Percentiles rank a stretch among this genome's conserved stretches.
Evolutionary conservation across 2,113 vertebrate species (phyloP).

Genomic region (Mirounga angustirostris): DNA sequence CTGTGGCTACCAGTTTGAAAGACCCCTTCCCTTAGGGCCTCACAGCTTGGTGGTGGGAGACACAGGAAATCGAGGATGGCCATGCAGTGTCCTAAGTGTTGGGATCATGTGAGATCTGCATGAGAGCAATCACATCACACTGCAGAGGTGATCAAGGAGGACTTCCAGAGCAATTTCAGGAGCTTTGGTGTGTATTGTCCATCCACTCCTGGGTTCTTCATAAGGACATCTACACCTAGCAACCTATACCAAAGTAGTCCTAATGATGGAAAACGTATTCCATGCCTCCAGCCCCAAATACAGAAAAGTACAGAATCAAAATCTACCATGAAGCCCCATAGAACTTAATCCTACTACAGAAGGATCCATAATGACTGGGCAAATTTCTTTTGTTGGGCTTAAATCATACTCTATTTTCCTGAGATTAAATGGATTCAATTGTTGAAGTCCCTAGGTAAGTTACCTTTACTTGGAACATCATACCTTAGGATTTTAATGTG

Average conservation of each 20-base stretch:
- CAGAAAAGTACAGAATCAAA: background rate
- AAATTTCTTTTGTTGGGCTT: background rate
- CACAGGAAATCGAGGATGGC: background rate
- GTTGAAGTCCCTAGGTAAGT: background rate
- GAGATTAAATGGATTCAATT: background rate
- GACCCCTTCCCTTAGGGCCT: background rate
- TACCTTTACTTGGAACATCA: slow-evolving; percentile 4
- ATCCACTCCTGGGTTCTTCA: background rate
- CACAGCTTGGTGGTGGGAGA: background rate
- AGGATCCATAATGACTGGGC: background rate
- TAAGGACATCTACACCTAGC: background rate
- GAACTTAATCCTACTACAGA: background rate
- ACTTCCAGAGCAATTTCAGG: background rate
- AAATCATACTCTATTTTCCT: background rate
- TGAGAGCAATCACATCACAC: background rate
- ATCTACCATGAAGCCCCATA: background rate
- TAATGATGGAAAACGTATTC: background rate
- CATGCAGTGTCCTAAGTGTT: background rate
- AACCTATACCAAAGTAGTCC: background rate
- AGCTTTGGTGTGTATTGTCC: background rate
- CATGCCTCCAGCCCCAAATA: background rate
- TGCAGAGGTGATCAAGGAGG: background rate
- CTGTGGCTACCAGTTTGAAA: background rate
- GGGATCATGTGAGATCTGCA: background rate
- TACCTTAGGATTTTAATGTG: slow-evolving; percentile 11